Evolutionary conservation across 2,113 vertebrate genomes (phyloP), one percentile per base, ranked within the genome.

Genomic region (Setophaga petechia): DNA sequence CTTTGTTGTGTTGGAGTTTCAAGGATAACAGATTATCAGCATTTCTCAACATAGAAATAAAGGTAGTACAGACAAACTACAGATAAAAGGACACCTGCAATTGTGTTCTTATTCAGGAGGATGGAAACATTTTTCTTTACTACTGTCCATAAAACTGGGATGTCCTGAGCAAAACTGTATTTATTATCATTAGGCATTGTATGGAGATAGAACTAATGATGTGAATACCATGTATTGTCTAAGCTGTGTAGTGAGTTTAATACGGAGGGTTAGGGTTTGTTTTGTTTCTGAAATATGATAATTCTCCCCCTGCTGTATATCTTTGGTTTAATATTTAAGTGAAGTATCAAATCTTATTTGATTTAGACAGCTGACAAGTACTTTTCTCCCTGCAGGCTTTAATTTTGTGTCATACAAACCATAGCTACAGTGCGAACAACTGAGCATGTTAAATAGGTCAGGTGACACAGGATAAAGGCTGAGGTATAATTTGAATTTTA

Each of bases 391-490:
- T 75, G 25, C 37, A 87, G 84, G 43, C 77, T 84, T 95, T 89
- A 81, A 63, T 91, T 91, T 74, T 94, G 49, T 94, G 68, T 81
- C 65, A 52, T 82, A 54, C 6, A 75, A 89, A 93, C 66, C 52
- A 63, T 84, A 84, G 61, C 81, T 91, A 75, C 69, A 59, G 57
- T 93, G 65, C 4, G 28, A 89, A 43, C 43, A 91, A 4, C 46
- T 89, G 63, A 89, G n/a, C 72, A 49, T 76, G 35, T 90, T 90
- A 77, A 76, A 25, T 95, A 92, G 80, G 93, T 84, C 72, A 69
- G 76, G 68, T 88, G 88, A 66, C 41, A n/a, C 35, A 52, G 76
- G 41, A 83, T 54, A 83, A 84, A 63, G 74, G 44, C 63, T 62
- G 55, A 84, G 58, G 72, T 80, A n/a, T 52, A 66, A 76, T 85